Evolutionary conservation across 2,797 vertebrate species (phyloP).

Genomic region (Gobio occitaniae): DNA sequence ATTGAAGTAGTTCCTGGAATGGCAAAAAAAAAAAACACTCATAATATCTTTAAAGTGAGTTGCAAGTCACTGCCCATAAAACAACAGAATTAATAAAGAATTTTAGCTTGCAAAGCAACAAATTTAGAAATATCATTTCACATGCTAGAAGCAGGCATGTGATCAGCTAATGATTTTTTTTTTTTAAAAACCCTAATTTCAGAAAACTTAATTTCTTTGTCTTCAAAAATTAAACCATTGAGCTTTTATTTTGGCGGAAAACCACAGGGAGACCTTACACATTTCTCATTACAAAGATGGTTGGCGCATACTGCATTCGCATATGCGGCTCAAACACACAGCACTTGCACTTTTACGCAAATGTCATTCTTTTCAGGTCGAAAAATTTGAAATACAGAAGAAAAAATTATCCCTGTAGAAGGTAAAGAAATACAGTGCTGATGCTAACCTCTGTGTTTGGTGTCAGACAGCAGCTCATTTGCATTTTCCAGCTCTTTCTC

Average conservation of each 20-base stretch:
- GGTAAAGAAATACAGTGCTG: neutral
- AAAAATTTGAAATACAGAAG: neutral
- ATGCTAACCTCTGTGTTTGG: conserved; percentile 87
- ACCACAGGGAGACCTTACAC: neutral
- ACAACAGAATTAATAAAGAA: neutral
- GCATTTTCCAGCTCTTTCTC: conserved; percentile 95
- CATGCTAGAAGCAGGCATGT: neutral
- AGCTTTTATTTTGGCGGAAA: neutral
- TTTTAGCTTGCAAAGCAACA: neutral
- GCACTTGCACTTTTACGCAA: neutral
- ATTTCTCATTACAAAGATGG: neutral
- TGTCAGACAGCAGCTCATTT: conserved; percentile 90
- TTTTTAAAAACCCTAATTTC: neutral
- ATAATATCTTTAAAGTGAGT: neutral
- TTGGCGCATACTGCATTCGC: neutral
- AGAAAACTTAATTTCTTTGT: neutral
- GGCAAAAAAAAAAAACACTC: conserved; percentile 52
- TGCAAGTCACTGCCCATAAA: neutral
- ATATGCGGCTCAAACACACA: neutral
- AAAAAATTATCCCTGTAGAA: neutral
- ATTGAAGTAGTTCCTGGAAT: conserved; percentile 72
- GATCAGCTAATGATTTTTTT: neutral
- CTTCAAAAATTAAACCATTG: neutral
- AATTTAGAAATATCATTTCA: neutral
- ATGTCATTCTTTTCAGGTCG: neutral